Evolutionary conservation across 2,888 invertebrate genomes (phyloP), one percentile per base, ranked within the genome.

Genomic region (Phania funesta): DNA sequence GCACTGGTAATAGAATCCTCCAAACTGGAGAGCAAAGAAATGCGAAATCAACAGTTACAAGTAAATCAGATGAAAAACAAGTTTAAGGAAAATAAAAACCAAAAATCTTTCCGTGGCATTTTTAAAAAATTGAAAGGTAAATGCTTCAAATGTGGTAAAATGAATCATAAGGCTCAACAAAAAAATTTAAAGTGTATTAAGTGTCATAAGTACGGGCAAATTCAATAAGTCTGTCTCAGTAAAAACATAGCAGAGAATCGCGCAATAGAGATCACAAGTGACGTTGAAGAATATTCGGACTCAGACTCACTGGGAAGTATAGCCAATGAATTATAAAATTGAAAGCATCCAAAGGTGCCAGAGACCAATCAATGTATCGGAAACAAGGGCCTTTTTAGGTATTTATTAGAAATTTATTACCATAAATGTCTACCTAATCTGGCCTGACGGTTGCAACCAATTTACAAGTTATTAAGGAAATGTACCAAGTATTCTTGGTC

Each of bases 281-380:
- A 56, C 6, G 20, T 9, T 35, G 11, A 35, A 8, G 9, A 9
- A 35, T 9, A 35, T 35, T 9, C 18, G 2, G 62, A 62, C 13
- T 62, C 46, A 18, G 62, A 29, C 20, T 29, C 44, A 18, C 2
- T 11, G 9, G 29, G 11, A 24, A 6, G 11, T 18, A 62, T 62
- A 22, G 2, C 67, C 71, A 58, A 70, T 70, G 52, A 35, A 65
- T 8, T 48, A 62, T 54, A 75, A 80, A 60, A 48, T 65, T 26
- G 7, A 29, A 29, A 29, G 29, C 29, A 29, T 29, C 6, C 24
- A 78, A 26, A 71, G 32, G 11, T 82, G 54, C n/a, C 29, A 68
- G 60, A 80, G 26, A 48, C 70, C 56, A 64, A 56, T 6, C n/a
- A 58, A 68, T n/a, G 32, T 65, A 44, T 44, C 52, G 3, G 52